Evolutionary conservation across 2,797 vertebrate genomes (phyloP), one percentile per base, ranked within the genome.

Genomic region (Glyptemys insculpta): DNA sequence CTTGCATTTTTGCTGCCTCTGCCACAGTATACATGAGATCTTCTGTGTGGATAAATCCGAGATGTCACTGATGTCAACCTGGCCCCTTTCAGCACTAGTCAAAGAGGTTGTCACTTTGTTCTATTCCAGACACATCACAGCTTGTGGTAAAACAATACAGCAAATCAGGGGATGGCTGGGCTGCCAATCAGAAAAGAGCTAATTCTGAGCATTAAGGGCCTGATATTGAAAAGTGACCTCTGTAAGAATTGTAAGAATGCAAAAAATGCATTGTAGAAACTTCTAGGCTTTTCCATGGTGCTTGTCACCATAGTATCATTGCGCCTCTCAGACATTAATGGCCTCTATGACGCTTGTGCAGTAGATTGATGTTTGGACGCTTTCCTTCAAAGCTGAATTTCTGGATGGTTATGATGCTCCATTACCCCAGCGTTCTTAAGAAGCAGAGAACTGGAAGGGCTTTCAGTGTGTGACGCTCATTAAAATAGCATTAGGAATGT

Each of bases 361-460:
- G 25, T 53, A 56, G 57, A 37, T 23, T 0, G 0, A 89, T 41
- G 27, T 86, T 54, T 56, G n/a, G 82, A 49, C 6, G 79, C 10
- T 47, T 56, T 12, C 68, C 54, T 87, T 89, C 72, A 74, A 79
- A 92, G 76, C 18, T 27, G 10, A 4, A 25, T 62, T 37, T 62
- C 52, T 89, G 21, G 19, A 7, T 62, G 57, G 21, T 83, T 54
- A 57, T 82, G 29, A 37, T 87, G 82, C 19, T 65, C 25, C 50
- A 18, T 74, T 74, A 47, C 94, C 86, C 62, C 62, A 85, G 49
- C 9, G 5, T 52, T 83, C 16, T 91, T 82, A 62, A 88, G 84
- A 91, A 87, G 47, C 47, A 56, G 53, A 44, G 41, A 83, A 83
- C n/a, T 79, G 15, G 68, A 87, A 83, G 81, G 81, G 7, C 3